Conservation (phyloP, 2,113 vertebrate genomes). For the Caloenas nicobarica region DNA sequence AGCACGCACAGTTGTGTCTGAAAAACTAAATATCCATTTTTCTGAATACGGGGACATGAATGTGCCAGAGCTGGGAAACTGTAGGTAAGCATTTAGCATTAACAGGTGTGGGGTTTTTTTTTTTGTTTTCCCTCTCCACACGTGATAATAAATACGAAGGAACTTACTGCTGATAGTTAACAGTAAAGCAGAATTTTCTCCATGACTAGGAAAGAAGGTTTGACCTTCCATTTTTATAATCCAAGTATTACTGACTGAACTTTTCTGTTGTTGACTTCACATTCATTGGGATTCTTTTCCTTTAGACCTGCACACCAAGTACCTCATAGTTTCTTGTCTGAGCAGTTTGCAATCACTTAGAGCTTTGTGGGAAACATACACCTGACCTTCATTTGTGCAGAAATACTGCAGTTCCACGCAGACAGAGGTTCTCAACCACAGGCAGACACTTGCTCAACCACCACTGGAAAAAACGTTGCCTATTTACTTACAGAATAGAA, state of each 20-base stretch:
- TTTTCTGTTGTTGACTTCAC: not conserved
- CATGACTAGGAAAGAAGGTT: not conserved
- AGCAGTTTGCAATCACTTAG: not conserved
- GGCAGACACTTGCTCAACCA: not conserved
- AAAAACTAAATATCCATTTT: not conserved
- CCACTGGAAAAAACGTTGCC: not conserved
- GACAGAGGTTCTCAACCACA: not conserved
- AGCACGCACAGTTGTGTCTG: fast-evolving
- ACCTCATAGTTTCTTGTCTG: not conserved
- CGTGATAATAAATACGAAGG: fast-evolving
- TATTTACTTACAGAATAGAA: not conserved
- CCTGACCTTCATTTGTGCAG: not conserved
- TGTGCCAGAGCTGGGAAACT: not conserved
- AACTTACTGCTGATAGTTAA: not conserved
- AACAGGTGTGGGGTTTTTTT: not conserved
- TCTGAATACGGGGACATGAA: not conserved
- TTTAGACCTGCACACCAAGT: not conserved
- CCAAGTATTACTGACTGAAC: not conserved
- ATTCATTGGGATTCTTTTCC: not conserved
- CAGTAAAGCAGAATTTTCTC: not conserved
- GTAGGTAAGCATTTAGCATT: not conserved
- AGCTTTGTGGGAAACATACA: not conserved
- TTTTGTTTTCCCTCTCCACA: not conserved
- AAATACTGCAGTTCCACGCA: not conserved
- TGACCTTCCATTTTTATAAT: not conserved